Evolutionary conservation across 2,888 invertebrate genomes (phyloP).

Genomic region (Gastrophysa polygoni): DNA sequence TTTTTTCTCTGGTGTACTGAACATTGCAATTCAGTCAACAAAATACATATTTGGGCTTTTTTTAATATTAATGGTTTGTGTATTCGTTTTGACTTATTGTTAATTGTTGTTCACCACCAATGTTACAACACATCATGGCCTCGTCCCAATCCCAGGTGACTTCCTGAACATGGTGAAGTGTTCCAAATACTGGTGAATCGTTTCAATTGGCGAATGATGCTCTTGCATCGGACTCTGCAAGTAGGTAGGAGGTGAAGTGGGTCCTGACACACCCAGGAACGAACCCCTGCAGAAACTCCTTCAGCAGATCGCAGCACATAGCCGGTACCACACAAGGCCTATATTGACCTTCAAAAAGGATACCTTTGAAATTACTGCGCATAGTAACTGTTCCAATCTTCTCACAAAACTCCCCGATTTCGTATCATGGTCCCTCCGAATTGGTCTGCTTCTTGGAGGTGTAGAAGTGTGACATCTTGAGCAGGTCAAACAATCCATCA

Average conservation of each 20-base stretch:
- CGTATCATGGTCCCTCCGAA: conserved; percentile 82
- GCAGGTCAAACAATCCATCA: conserved; percentile 86
- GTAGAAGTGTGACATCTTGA: conserved; percentile 87
- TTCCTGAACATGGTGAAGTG: conserved; percentile 91
- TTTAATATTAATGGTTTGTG: too few species aligned
- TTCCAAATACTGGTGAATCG: conserved; percentile 92
- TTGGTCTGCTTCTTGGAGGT: conserved; percentile 88
- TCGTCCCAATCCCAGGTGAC: conserved; percentile 66
- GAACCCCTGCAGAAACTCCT: conserved; percentile 91
- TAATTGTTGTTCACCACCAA: background rate
- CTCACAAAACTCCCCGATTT: conserved; percentile 90
- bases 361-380: conserved; percentile 91
- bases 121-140: conserved; percentile 30
- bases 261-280: conserved; percentile 79
- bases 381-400: conserved; percentile 93
- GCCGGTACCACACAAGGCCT: conserved; percentile 86
- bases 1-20: too few species aligned
- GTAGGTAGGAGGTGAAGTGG: conserved; percentile 76
- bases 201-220: conserved; percentile 88
- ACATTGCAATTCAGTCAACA: too few species aligned
- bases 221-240: conserved; percentile 79
- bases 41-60: too few species aligned
- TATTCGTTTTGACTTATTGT: too few species aligned
- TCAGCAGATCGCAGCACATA: conserved; percentile 89
- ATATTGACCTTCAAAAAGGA: conserved; percentile 93